Percentiles rank a stretch among this genome's conserved stretches.
Evolutionary conservation across 2,888 invertebrate genomes (phyloP).

Genomic region (Ophonus ardosiacus): DNA sequence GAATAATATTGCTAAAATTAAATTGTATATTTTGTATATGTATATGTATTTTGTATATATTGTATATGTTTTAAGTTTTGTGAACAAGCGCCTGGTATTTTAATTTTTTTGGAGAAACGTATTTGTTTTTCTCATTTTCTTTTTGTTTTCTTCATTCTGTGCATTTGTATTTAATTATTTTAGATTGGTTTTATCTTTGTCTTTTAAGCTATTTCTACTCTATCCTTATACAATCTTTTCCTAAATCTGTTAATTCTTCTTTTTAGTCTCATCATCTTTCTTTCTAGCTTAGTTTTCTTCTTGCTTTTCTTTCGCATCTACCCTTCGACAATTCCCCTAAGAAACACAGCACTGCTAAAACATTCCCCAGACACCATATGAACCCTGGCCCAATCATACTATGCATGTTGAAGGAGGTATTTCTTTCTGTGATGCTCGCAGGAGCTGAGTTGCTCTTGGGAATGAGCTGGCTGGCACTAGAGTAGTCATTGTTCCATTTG

Average conservation of each 20-base stretch:
- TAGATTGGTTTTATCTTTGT: not conserved
- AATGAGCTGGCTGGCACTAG: not conserved
- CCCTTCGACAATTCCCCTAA: not conserved
- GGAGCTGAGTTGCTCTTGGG: not conserved
- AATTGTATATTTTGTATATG: too few species aligned
- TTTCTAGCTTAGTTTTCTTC: not conserved
- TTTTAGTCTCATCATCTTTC: not conserved
- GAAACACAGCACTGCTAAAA: not conserved
- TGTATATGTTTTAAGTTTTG: too few species aligned
- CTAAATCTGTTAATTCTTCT: not conserved
- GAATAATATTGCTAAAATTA: too few species aligned
- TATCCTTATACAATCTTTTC: not conserved
- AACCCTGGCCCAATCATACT: slow-evolving; percentile 10
- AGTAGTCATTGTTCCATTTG: slow-evolving; percentile 14
- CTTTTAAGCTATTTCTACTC: not conserved
- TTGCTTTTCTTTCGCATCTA: not conserved
- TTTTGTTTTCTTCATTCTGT: too few species aligned
- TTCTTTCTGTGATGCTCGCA: too few species aligned
- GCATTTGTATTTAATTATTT: too few species aligned
- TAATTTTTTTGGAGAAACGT: too few species aligned
- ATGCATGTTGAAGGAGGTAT: not conserved
- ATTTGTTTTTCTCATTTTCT: too few species aligned
- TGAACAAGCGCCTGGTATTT: too few species aligned
- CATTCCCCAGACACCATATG: slow-evolving; percentile 32
- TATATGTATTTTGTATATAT: too few species aligned